Evolutionary conservation across 2,113 vertebrate species (phyloP), one percentile per base, ranked within the genome.

Genomic region (Hydrochoerus hydrochaeris): DNA sequence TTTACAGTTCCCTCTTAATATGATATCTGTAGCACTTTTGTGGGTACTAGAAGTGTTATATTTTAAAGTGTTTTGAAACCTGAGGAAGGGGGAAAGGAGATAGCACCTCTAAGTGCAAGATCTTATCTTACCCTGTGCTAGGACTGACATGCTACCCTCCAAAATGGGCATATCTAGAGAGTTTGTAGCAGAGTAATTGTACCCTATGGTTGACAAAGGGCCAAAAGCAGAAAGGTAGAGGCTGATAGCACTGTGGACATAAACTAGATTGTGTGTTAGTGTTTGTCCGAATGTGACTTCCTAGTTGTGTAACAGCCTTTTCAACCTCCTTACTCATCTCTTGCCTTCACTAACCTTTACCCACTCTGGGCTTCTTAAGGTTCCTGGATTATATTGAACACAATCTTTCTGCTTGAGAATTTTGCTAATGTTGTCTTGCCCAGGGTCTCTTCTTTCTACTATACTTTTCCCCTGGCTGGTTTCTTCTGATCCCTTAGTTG

Each of bases 51-150:
- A 65, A 91, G 8, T 24, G 10, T 91, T 96, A 60, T 60, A 60
- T 44, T 63, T 49, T 44, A 85, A 82, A 90, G 81, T 88, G 82
- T 22, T 92, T 85, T 90, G 85, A 95, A 95, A 88, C 49, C 14
- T 58, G 52, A 90, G 62, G 46, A 73, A 41, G 41, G 62, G 11
- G 26, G 41, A 12, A 35, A 8, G 1, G 2, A 5, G 28, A 8
- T 73, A 67, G 35, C 5, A 32, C 5, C n/a, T 94, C 28, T 60
- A 62, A 83, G 3, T 30, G n/a, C 67, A 38, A n/a, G 63, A 58
- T 92, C 62, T 57, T 81, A 71, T 35, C 35, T 88, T 91, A 57
- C 46, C n/a, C 35, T 60, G 19, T 92, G 71, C 54, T 24, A 17
- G 63, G 32, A 17, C n/a, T 77, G 20, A 90, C 35, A 35, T 71